These are phyloP conservation scores for Ennomos erosarius DNA, from an alignment of 2,888 invertebrate species.

Conservation along the genomic window DNA sequence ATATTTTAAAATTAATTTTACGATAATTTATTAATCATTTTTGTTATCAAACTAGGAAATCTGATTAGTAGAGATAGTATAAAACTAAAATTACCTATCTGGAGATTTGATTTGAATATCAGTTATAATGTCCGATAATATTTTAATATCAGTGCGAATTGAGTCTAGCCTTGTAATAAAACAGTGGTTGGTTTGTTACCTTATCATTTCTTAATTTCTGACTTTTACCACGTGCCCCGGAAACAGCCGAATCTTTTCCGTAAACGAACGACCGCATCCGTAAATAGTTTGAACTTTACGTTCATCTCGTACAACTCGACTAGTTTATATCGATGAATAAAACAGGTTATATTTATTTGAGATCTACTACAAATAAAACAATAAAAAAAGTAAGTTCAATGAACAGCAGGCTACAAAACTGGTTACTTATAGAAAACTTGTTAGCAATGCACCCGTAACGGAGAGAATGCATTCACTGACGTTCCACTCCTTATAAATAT, in stretches of 20 bases:
- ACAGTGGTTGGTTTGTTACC: not conserved
- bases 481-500: constrained; percentile 8
- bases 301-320: constrained; percentile 38
- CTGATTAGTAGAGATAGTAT: no score
- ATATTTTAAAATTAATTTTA: no score
- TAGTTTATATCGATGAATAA: constrained; percentile 2
- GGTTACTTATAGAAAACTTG: constrained; percentile 16
- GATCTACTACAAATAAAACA: not conserved
- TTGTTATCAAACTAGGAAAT: no score
- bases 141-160: constrained; percentile 11
- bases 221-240: constrained; percentile 72
- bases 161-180: constrained; percentile 8
- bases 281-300: constrained; percentile 74
- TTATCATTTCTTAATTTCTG: constrained; percentile 55
- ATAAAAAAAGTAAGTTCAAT: constrained; percentile 3
- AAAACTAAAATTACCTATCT: no score
- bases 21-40: no score
- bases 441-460: not conserved
- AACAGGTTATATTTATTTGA: constrained; percentile 2
- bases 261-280: constrained; percentile 63
- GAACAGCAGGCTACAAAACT: constrained; percentile 7
- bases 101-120: not conserved
- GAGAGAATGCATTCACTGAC: constrained; percentile 8
- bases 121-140: not conserved
- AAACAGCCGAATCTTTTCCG: constrained; percentile 60